Base-by-base conservation (phyloP, 1,140 invertebrate species). In the Gryon sp. region DNA sequence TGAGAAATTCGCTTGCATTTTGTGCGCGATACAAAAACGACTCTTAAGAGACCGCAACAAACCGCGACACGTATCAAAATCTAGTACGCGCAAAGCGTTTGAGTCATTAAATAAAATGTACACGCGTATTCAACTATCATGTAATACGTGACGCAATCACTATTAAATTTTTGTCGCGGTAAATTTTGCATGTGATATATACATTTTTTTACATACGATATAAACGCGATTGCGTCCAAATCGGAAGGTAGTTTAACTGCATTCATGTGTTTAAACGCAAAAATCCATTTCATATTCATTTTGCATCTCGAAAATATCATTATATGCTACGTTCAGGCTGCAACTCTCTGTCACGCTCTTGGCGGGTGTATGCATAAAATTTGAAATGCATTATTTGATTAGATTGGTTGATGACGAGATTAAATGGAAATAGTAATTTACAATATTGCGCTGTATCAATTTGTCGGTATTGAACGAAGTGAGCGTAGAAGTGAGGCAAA, bases 401-500 rank as follows among this genome's bases (percentile, higher is more conserved):
- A 57, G 34, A 76, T 68, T 50, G 34, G 63, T 41, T 55, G 32
- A 48, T 41, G 46, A 62, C 55, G 40, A 57, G 57, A 76, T 63
- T 68, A 46, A 68, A 62, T 63, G 55, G 63, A 57, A 68, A 62
- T 63, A 57, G 63, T 68, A 68, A 76, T 68, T 68, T 63, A 63
- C 72, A 60, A 68, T 75, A 68, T 75, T 66, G 55, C 53, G 62
- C 55, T 34, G 38, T 63, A 76, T 76, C 72, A 68, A 75, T 76
- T 69, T 69, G 55, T 41, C 55, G 19, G 57, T 40, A 76, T 76
- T 69, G 63, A 76, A n/a, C 32, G 50, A 55, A 68, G 45, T 34
- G 22, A 7, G 28, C 19, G 28, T 8, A n/a, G 16, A 45, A 73
- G 41, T 43, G 46, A 55, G 22, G 40, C 45, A 36, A 52, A 73